Evolutionary conservation across 2,888 invertebrate genomes (phyloP).

Genomic region (Muschampia plurimacula): DNA sequence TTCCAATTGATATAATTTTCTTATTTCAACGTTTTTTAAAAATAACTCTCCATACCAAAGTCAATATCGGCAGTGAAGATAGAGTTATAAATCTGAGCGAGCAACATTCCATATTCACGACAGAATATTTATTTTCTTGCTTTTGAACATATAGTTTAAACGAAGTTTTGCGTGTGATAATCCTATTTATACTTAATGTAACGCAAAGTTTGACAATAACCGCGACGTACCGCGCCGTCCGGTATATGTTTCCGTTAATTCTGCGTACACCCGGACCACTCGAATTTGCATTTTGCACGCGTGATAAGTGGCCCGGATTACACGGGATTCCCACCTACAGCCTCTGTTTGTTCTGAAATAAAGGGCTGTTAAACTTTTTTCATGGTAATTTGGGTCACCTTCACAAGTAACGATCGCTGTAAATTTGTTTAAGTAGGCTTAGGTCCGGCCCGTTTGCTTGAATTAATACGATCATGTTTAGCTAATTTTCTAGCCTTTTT

Average conservation of each 20-base stretch:
- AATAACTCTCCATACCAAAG: background rate
- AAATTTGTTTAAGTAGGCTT: conserved; percentile 84
- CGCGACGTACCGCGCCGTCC: conserved; percentile 60
- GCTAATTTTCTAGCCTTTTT: conserved; percentile 50
- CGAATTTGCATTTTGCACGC: conserved; percentile 85
- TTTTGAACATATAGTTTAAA: background rate
- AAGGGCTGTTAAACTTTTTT: conserved; percentile 85
- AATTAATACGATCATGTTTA: conserved; percentile 63
- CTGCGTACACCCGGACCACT: conserved; percentile 71
- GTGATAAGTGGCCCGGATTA: conserved; percentile 85
- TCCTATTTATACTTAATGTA: conserved; percentile 55
- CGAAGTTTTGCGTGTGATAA: background rate
- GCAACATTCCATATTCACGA: background rate
- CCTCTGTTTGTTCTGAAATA: conserved; percentile 84
- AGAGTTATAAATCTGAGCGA: background rate
- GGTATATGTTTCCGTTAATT: conserved; percentile 74
- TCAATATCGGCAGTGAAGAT: background rate
- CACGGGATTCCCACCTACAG: conserved; percentile 81
- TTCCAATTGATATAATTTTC: background rate
- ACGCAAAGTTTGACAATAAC: conserved; percentile 80
- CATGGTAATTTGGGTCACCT: conserved; percentile 85
- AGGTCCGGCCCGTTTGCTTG: conserved; percentile 70
- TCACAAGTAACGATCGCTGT: conserved; percentile 78
- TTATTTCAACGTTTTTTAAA: background rate
- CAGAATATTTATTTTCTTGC: background rate